A percentile compares a stretch with the other conserved stretches of the same genome.
phyloP scores from a whole-genome alignment of 2,888 invertebrate genomes.

The Andrena dorsata region DNA sequence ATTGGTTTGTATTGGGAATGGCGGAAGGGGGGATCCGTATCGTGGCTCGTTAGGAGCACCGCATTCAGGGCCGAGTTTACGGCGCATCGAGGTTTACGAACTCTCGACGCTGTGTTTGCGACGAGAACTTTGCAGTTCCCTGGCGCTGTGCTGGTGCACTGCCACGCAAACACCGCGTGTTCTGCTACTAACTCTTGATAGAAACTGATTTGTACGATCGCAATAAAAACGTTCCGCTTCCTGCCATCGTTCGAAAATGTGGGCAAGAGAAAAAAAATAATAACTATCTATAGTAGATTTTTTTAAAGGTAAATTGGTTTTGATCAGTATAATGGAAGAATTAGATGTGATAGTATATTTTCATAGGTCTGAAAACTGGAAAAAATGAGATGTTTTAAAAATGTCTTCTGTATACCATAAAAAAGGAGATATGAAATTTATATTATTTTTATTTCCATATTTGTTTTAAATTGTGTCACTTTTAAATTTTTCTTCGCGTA shows the following conservation, averaged over 20 bases:
- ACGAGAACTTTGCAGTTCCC: conserved; percentile 50
- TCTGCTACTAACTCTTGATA: conserved; percentile 7
- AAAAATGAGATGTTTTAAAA: not conserved
- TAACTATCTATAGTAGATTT: not conserved
- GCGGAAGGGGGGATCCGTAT: conserved; percentile 44
- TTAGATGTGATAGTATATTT: not conserved
- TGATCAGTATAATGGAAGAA: not conserved
- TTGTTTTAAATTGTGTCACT: not conserved
- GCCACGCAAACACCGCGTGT: not conserved
- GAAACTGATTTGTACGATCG: conserved; percentile 16
- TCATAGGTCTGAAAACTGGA: no score
- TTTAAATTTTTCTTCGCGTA: not conserved
- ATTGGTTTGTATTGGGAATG: conserved; percentile 47
- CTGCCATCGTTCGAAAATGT: not conserved
- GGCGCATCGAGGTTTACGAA: conserved; percentile 50
- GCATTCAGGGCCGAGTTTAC: conserved; percentile 54
- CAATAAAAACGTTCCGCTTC: not conserved
- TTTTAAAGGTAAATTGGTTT: not conserved
- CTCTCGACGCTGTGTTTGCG: conserved; percentile 44
- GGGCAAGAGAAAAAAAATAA: not conserved
- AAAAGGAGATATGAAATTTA: no score
- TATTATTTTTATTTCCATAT: not conserved
- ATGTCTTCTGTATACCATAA: not conserved
- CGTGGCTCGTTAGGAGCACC: conserved; percentile 50
- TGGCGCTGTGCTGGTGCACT: conserved; percentile 8